These are phyloP conservation scores for Protonibea diacanthus DNA, from an alignment of 2,797 vertebrate species.

Conservation along the genomic window DNA sequence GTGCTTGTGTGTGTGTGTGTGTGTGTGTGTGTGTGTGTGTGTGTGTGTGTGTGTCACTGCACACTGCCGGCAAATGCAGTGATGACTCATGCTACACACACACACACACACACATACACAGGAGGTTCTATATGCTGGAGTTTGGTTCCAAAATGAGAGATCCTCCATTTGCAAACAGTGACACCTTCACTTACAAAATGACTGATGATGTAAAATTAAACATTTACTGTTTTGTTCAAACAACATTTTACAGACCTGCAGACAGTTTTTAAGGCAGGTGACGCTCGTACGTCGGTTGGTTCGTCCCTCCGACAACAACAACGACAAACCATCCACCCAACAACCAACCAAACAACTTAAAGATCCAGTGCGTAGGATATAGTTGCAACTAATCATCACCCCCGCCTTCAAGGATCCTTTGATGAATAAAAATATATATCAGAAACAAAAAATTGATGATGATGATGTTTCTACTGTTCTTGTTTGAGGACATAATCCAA, in stretches of 20 bases:
- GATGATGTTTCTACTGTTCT: no score
- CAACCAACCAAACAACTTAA: no score
- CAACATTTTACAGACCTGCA: not conserved
- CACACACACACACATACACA: slow-evolving; percentile 43
- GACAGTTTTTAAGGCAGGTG: not conserved
- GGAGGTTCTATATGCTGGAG: slow-evolving; percentile 40
- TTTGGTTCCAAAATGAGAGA: slow-evolving; percentile 39
- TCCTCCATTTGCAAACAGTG: slow-evolving; percentile 50
- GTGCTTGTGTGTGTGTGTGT: slow-evolving; percentile 58
- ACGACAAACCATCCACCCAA: no score
- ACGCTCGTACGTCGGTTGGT: not conserved
- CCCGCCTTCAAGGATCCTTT: no score
- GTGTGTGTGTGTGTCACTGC: slow-evolving; percentile 74
- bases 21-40: slow-evolving; percentile 52
- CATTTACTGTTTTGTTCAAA: not conserved
- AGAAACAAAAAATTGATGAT: no score
- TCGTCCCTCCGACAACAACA: not conserved
- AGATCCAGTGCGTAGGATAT: no score
- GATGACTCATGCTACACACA: slow-evolving; percentile 21
- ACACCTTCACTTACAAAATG: slow-evolving; percentile 32
- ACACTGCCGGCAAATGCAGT: slow-evolving; percentile 77
- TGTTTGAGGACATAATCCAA: no score
- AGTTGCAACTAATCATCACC: no score
- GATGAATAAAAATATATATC: no score
- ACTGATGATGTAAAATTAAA: slow-evolving; percentile 3